phyloP scores from a whole-genome alignment of 2,888 invertebrate species.

The Oasisia sp. region DNA sequence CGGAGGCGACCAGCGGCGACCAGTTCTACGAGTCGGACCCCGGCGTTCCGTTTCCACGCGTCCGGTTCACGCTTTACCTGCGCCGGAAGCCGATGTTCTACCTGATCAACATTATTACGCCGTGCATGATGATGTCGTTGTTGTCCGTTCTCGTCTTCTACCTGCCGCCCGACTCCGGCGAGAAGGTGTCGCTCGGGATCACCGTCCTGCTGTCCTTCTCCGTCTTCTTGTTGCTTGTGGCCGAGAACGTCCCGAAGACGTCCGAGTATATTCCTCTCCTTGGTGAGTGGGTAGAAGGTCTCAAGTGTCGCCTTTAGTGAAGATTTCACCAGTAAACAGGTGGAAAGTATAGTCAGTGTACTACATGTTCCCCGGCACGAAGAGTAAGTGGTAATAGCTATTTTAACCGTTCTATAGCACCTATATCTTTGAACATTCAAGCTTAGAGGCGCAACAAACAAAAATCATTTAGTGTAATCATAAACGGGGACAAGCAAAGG shows the following conservation, averaged over 20 bases:
- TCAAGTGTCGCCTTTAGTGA: not conserved
- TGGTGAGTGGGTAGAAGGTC: constrained; percentile 35
- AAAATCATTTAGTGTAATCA: no score
- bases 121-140: constrained; percentile 46
- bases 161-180: constrained; percentile 44
- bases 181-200: constrained; percentile 42
- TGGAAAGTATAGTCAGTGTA: not conserved
- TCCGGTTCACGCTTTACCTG: constrained; percentile 43
- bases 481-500: no score
- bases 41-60: constrained; percentile 43
- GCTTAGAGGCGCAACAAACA: no score
- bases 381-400: not conserved
- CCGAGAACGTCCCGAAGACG: constrained; percentile 48
- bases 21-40: constrained; percentile 41
- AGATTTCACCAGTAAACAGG: not conserved
- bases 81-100: constrained; percentile 47
- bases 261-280: constrained; percentile 45
- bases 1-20: constrained; percentile 37
- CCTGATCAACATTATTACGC: constrained; percentile 46
- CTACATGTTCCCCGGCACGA: not conserved
- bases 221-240: constrained; percentile 46
- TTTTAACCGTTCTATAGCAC: no score
- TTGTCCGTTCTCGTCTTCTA: constrained; percentile 46
- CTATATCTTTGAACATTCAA: no score
- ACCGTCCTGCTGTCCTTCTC: constrained; percentile 47